These are phyloP conservation scores for Stratiomys singularior DNA, from an alignment of 2,888 invertebrate genomes.

Conservation along the genomic window DNA sequence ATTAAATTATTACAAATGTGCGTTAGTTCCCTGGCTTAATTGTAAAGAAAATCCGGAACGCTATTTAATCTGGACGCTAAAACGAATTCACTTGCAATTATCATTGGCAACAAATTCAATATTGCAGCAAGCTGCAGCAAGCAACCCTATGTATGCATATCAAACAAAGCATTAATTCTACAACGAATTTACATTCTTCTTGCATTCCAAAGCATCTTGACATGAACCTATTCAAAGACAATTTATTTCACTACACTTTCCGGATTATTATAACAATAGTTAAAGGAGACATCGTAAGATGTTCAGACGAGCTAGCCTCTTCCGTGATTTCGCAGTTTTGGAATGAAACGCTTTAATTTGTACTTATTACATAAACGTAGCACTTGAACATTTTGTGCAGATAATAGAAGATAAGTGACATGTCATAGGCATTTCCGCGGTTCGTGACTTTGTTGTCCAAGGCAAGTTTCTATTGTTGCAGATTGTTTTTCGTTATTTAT, in stretches of 20 bases:
- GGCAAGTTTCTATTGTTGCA: slow-evolving; percentile 1
- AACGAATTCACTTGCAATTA: neutral
- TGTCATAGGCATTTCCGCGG: neutral
- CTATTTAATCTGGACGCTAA: neutral
- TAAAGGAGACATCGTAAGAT: neutral
- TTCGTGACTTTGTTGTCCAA: slow-evolving; percentile 16
- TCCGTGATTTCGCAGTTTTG: neutral
- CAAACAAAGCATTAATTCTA: slow-evolving; percentile 5
- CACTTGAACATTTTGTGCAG: neutral
- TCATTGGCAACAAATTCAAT: neutral
- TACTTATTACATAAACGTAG: slow-evolving; percentile 2
- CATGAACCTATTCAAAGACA: neutral
- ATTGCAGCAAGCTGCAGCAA: neutral
- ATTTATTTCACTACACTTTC: neutral
- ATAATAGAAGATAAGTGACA: slow-evolving; percentile 14
- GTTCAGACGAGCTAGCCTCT: neutral
- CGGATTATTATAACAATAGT: neutral
- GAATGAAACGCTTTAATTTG: neutral
- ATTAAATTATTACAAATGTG: too few species aligned
- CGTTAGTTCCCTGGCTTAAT: too few species aligned
- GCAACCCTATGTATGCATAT: neutral
- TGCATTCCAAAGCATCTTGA: neutral
- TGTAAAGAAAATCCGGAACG: too few species aligned
- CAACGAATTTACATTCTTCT: neutral
- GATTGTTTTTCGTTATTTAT: neutral